A percentile compares a stretch with the other conserved stretches of the same genome.
These are phyloP conservation scores for Amblyteles armatorius DNA, from an alignment of 2,888 invertebrate genomes.

Conservation along the genomic window DNA sequence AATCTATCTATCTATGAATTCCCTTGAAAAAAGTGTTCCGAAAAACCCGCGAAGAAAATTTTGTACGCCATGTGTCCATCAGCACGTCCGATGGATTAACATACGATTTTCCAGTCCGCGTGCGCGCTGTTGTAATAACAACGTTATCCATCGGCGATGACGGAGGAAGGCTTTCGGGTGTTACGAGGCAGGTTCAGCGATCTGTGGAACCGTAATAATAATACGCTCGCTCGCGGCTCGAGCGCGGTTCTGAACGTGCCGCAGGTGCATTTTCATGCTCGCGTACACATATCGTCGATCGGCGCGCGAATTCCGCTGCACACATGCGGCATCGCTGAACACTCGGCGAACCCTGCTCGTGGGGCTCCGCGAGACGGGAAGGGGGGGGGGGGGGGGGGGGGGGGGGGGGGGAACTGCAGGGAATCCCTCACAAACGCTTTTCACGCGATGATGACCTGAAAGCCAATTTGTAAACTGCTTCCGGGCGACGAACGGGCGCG, in stretches of 20 bases:
- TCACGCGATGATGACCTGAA: constrained; percentile 42
- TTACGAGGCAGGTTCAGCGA: background rate
- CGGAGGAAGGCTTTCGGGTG: constrained; percentile 17
- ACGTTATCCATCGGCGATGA: background rate
- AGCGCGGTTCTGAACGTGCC: constrained; percentile 36
- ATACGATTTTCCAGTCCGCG: background rate
- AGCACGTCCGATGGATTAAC: background rate
- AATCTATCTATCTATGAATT: too few species aligned
- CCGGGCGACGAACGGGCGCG: constrained; percentile 45
- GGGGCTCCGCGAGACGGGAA: background rate
- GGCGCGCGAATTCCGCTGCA: background rate
- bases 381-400: background rate
- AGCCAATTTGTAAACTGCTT: constrained; percentile 62
- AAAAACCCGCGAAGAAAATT: too few species aligned
- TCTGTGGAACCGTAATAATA: constrained; percentile 40
- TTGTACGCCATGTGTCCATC: too few species aligned
- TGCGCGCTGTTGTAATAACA: background rate
- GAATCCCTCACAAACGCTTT: constrained; percentile 37
- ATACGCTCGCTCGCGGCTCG: constrained; percentile 21
- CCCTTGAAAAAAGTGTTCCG: too few species aligned
- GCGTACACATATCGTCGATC: constrained; percentile 23
- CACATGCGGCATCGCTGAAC: background rate
- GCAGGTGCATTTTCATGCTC: constrained; percentile 59
- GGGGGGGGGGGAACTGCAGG: background rate
- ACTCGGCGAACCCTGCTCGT: background rate